These are phyloP conservation scores for Priocnemis perturbator DNA, from an alignment of 2,888 invertebrate genomes.

Conservation along the genomic window DNA sequence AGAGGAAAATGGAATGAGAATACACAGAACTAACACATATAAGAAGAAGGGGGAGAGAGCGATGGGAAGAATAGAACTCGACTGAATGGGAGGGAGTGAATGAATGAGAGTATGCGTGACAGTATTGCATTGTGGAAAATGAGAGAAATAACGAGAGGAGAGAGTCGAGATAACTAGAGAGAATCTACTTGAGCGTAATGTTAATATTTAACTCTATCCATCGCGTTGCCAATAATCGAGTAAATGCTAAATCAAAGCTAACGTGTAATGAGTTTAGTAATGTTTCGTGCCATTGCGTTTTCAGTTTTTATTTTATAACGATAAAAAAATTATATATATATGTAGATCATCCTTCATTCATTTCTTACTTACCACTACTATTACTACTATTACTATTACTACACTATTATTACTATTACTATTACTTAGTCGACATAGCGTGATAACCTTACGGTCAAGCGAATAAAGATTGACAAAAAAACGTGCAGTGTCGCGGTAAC, in stretches of 20 bases:
- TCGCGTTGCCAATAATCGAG: slow-evolving; percentile 59
- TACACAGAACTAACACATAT: slow-evolving; percentile 28
- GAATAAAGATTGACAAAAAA: too few relatives aligned
- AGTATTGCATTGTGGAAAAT: slow-evolving; percentile 9
- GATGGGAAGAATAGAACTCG: background rate
- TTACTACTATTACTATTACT: too few relatives aligned
- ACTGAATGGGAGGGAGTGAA: slow-evolving; percentile 13
- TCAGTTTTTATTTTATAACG: slow-evolving; percentile 54
- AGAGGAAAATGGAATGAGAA: slow-evolving; percentile 4
- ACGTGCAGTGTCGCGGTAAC: too few relatives aligned
- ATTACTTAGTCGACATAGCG: too few relatives aligned
- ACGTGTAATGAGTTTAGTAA: slow-evolving; percentile 56
- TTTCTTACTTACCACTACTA: slow-evolving; percentile 42
- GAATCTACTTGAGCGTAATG: slow-evolving; percentile 42
- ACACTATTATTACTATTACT: too few relatives aligned
- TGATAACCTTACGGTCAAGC: too few relatives aligned
- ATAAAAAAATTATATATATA: slow-evolving; percentile 32
- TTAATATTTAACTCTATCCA: slow-evolving; percentile 51
- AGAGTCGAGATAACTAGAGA: slow-evolving; percentile 32
- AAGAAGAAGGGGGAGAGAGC: slow-evolving; percentile 8
- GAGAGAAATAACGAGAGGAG: slow-evolving; percentile 26
- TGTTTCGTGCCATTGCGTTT: slow-evolving; percentile 63
- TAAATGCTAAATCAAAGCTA: slow-evolving; percentile 61
- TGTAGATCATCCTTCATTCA: slow-evolving; percentile 41
- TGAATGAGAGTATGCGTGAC: background rate